Conservation (phyloP, 2,888 invertebrate genomes). For the Epistrophella euchroma region DNA sequence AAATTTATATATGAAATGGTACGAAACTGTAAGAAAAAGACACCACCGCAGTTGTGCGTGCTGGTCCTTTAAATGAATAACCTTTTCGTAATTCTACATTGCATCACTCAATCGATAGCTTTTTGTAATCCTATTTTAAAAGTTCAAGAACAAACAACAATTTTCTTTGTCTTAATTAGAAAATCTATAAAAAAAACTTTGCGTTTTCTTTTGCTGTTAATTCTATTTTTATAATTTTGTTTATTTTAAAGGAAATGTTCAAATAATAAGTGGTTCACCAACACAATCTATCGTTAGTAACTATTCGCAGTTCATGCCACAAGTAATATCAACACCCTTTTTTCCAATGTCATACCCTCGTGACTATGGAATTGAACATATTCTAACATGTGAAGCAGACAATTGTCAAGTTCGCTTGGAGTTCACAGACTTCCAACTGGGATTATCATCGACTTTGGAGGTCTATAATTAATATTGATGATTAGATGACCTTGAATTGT, state of each 20-base stretch:
- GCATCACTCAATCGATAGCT: slow-evolving; percentile 48
- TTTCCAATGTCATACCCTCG: slow-evolving; percentile 88
- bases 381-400: slow-evolving; percentile 86
- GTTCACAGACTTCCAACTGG: slow-evolving; percentile 89
- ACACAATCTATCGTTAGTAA: slow-evolving; percentile 80
- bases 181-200: slow-evolving; percentile 15
- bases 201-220: slow-evolving; percentile 1
- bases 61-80: neutral
- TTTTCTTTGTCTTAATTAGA: slow-evolving; percentile 6
- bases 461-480: slow-evolving; percentile 79
- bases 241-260: slow-evolving; percentile 85
- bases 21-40: neutral
- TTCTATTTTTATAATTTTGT: slow-evolving; percentile 11
- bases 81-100: slow-evolving; percentile 21
- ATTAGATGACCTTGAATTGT: slow-evolving; percentile 4
- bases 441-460: slow-evolving; percentile 88
- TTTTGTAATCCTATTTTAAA: slow-evolving; percentile 55
- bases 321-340: slow-evolving; percentile 87
- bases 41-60: neutral
- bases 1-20: neutral
- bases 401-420: slow-evolving; percentile 87
- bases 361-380: slow-evolving; percentile 88
- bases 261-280: slow-evolving; percentile 84
- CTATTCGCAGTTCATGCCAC: slow-evolving; percentile 83
- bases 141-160: slow-evolving; percentile 28